These are phyloP conservation scores for Diarsia dahlii DNA, from an alignment of 2,888 invertebrate species.

Conservation along the genomic window DNA sequence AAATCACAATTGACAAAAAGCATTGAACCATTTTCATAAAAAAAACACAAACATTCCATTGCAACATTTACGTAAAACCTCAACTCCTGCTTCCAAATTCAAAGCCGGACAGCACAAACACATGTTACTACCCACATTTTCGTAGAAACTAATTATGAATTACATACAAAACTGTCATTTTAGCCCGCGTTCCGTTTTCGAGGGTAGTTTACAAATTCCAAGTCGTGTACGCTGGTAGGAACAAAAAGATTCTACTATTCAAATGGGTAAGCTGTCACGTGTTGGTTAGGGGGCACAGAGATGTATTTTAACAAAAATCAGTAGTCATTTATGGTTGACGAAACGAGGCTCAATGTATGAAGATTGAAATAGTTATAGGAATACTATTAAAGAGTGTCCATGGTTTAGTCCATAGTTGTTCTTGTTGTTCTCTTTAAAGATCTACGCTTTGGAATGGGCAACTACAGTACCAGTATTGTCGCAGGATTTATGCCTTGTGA, in stretches of 20 bases:
- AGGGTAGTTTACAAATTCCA: slow-evolving; percentile 40
- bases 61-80: slow-evolving; percentile 7
- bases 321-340: no score
- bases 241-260: slow-evolving; percentile 40
- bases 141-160: slow-evolving; percentile 53
- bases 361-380: no score
- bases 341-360: no score
- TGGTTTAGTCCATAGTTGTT: no score
- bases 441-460: no score
- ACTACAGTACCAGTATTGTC: no score
- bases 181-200: slow-evolving; percentile 17
- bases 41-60: slow-evolving; percentile 3
- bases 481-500: no score
- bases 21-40: not conserved
- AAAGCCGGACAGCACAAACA: slow-evolving; percentile 40
- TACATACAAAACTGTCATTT: slow-evolving; percentile 28
- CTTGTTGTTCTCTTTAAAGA: no score
- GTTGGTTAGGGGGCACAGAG: not conserved
- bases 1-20: not conserved
- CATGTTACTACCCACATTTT: slow-evolving; percentile 39
- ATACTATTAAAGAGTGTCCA: no score
- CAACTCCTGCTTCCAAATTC: slow-evolving; percentile 33
- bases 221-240: not conserved
- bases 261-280: slow-evolving; percentile 19
- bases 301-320: not conserved